A percentile compares a stretch with the other conserved stretches of the same genome.
These are phyloP conservation scores for Syritta pipiens DNA, from an alignment of 2,888 invertebrate species.

Conservation along the genomic window DNA sequence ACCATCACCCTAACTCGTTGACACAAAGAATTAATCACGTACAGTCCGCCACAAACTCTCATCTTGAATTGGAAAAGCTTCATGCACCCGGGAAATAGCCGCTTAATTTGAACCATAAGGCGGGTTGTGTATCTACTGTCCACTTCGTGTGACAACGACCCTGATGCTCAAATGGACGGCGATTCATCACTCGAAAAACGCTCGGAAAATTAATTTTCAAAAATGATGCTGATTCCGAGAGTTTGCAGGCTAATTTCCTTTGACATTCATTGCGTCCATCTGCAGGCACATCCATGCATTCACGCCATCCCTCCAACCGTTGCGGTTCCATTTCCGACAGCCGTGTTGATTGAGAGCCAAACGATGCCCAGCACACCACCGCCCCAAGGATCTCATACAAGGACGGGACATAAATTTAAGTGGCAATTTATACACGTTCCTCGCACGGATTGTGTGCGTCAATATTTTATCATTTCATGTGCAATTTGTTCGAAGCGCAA, in stretches of 20 bases:
- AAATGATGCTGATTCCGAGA: conserved; percentile 32
- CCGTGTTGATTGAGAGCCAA: conserved; percentile 60
- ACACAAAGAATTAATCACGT: no score
- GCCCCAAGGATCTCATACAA: conserved; percentile 39
- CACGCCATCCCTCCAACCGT: conserved; percentile 39
- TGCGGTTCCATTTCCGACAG: conserved; percentile 57
- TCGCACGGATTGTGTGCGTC: conserved; percentile 56
- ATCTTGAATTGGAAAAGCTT: no score
- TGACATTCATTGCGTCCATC: conserved; percentile 29
- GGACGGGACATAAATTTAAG: conserved; percentile 61
- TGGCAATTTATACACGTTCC: conserved; percentile 67
- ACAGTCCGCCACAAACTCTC: no score
- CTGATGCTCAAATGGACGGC: no score
- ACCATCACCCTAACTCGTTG: no score
- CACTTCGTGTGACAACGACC: no score
- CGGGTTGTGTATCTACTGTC: no score
- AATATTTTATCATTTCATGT: conserved; percentile 69
- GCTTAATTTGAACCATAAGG: no score
- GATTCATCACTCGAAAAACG: conserved; percentile 36
- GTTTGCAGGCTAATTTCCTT: conserved; percentile 58
- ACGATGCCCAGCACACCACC: conserved; percentile 7
- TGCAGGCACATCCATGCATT: background rate
- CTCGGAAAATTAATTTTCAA: conserved; percentile 21
- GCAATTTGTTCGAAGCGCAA: conserved; percentile 59
- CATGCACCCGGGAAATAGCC: no score